Base-by-base conservation (phyloP, 2,888 invertebrate species). In the Glyphotaelius pellucidus region DNA sequence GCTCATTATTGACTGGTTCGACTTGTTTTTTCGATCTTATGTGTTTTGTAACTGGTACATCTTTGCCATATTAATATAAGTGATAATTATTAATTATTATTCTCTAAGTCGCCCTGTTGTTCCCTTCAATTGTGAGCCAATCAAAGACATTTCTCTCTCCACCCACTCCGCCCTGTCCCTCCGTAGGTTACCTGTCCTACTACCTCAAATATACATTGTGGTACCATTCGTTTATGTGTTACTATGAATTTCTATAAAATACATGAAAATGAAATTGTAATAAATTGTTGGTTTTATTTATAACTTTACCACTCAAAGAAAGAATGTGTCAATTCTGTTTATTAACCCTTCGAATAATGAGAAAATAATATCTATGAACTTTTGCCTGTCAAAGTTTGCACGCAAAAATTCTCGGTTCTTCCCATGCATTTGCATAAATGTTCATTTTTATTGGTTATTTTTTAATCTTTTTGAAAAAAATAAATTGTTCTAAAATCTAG, bases 221-320 rank as follows among this genome's bases (percentile, higher is more conserved):
- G 89, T 80, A 86, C 30, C 86, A 86, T 86, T 86, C 14, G 31
- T 47, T 90, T 90, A 67, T 67, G 52, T 90, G 47, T 90, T 81
- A 90, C 90, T 90, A 83, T 90, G 52, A 42, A 32, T 90, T 90
- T 83, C 83, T 90, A 83, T 90, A 52, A 90, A 90, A 90, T 90
- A 90, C 81, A 83, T 83, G 83, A 90, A 90, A 81, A 83, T 90
- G 42, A 81, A 90, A 32, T 42, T 80, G 80, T 25, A 52, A 7
- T 67, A n/a, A 52, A 67, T 67, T 67, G 67, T 67, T 25, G 7
- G 67, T 67, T 67, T 67, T 25, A 67, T 67, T 67, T 67, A 52
- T 19, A 52, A 52, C 38, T n/a, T n/a, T n/a, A n/a, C n/a, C n/a
- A n/a, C n/a, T n/a, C n/a, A n/a, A n/a, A n/a, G n/a, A n/a, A n/a